Evolutionary conservation across 1,140 invertebrate species (phyloP), one percentile per base, ranked within the genome.

Genomic region (Aphidius ervi): DNA sequence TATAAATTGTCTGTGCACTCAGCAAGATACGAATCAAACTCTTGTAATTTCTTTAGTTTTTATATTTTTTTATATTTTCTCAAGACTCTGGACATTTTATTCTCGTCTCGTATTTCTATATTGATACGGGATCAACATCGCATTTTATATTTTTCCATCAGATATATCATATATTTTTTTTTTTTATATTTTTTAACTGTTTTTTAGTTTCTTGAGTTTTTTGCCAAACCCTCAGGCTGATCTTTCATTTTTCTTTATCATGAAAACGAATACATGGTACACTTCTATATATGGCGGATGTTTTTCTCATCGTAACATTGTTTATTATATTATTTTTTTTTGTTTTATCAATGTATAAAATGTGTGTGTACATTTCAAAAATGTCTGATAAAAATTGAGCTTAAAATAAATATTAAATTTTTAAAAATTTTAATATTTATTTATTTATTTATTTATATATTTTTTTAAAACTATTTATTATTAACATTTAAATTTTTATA

Each of bases 101-200:
- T 48, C 58, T 43, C 49, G 41, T 59, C 49, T 54, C 52, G 52
- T 54, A 54, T 43, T 59, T 52, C 37, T 53, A 45, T 59, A 54
- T 59, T 59, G 42, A 59, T 54, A 53, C 31, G 42, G 49, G 58
- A 59, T 59, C 58, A 59, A 59, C 58, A 59, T 46, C 46, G 49
- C 53, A 58, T 58, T 47, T 52, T 37, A 23, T 58, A 50, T 58
- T 50, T 58, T 58, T 41, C 52, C 52, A 20, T 58, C 20, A 16
- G 47, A 43, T 49, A 49, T 50, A 8, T 46, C 23, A 46, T 16
- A 16, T 16, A 5, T 46, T 43, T n/a, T 47, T 47, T 47, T 47
- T 16, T 9, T 8, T 43, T 39, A 39, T 41, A 10, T 41, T 6
- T 54, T 43, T 7, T 43, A n/a, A 41, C n/a, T 20, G 8, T 45